Percentiles rank a stretch among this genome's conserved stretches.
Conservation (phyloP, 2,888 invertebrate species). For the Kryphioiulus occultus region DNA sequence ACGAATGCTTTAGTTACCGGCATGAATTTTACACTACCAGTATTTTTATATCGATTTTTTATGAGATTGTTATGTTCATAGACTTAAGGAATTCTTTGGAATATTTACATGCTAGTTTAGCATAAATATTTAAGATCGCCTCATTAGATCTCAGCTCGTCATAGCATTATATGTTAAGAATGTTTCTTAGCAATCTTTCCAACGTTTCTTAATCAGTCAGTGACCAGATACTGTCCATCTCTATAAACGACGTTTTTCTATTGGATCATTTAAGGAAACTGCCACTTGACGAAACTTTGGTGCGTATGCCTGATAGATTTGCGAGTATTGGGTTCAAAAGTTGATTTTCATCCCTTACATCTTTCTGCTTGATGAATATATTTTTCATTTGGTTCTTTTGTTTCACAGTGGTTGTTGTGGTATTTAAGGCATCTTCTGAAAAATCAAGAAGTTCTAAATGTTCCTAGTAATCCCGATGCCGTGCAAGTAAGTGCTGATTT, state of each 20-base stretch:
- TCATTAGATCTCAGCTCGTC: too few relatives aligned
- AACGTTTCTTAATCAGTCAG: background rate
- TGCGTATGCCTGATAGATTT: background rate
- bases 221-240: slow-evolving; percentile 4
- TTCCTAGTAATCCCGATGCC: background rate
- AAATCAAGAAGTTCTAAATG: background rate
- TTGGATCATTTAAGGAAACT: background rate
- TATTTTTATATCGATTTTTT: too few relatives aligned
- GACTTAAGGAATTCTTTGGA: too few relatives aligned
- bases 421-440: background rate
- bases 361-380: background rate
- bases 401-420: background rate
- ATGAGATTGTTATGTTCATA: too few relatives aligned
- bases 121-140: too few relatives aligned
- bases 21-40: too few relatives aligned
- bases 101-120: too few relatives aligned
- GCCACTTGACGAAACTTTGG: background rate
- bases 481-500: background rate
- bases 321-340: background rate
- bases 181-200: background rate
- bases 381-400: background rate
- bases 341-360: background rate
- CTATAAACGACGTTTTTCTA: background rate
- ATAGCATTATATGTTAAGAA: too few relatives aligned
- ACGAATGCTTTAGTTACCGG: too few relatives aligned